Evolutionary conservation across 1,140 invertebrate genomes (phyloP), one percentile per base, ranked within the genome.

Genomic region (Caenorhabditis latens): DNA sequence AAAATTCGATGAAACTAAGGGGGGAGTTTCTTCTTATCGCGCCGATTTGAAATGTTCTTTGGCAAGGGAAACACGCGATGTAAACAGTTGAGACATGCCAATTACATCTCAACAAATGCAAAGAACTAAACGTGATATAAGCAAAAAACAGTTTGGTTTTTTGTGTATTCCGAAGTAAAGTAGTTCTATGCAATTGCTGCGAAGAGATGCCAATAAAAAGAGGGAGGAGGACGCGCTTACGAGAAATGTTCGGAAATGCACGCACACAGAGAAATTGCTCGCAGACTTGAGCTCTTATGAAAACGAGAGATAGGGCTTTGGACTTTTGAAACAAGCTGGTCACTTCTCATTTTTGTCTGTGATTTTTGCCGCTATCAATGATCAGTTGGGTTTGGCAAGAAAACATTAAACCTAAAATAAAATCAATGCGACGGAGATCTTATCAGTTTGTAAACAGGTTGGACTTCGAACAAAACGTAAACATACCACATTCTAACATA

Each of bases 401-500:
- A 24, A 82, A 48, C 46, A 21, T 55, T 21, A 82, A 57, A 83
- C 43, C 16, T 46, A 24, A 57, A 19, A 55, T 8, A 83, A 83
- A 83, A 83, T 55, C 50, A n/a, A 83, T 83, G 40, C 50, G 13
- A 53, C 5, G 1, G 16, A 53, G 7, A 53, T 83, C n/a, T 65
- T 57, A 83, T 83, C 82, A 57, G 40, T 21, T 48, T 11, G 82
- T 42, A 53, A 83, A 40, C 53, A 57, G 50, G 43, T 83, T 43
- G 42, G 6, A 50, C 19, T 19, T 48, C n/a, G 46, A n/a, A 24
- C 4, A 14, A 14, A 61, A n/a, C 19, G 46, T 84, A 43, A 84
- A 84, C 55, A 61, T 43, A 84, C 83, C 83, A 84, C 83, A 84
- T 84, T 84, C 58, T 58, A 84, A 55, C 55, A 58, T 58, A 0